phyloP scores from a whole-genome alignment of 2,797 vertebrate species.

The Halcyon chelicuti region DNA sequence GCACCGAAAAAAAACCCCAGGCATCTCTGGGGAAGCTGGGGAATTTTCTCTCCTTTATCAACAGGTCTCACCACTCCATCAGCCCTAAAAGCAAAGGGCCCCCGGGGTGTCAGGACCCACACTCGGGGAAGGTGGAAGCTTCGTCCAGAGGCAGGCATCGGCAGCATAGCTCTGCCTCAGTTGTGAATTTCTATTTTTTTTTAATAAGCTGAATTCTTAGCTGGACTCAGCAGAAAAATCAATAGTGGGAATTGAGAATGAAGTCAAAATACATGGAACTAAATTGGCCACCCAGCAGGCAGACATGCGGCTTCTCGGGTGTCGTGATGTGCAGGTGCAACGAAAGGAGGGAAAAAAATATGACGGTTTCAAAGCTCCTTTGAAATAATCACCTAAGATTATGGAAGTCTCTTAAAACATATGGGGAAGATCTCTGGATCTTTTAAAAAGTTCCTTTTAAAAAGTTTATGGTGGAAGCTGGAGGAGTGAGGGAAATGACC shows the following conservation, averaged over 20 bases:
- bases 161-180: not conserved
- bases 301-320: not conserved
- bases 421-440: not conserved
- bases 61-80: not conserved
- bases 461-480: not conserved
- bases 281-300: not conserved
- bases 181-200: not conserved
- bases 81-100: not conserved
- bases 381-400: not conserved
- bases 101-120: rapidly evolving
- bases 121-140: not conserved
- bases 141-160: rapidly evolving
- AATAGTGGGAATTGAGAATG: constrained; percentile 3
- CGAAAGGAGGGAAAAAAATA: not conserved
- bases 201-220: constrained; percentile 31
- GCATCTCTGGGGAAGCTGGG: rapidly evolving
- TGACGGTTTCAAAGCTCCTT: not conserved
- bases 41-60: not conserved
- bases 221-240: constrained; percentile 17
- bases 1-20: not conserved
- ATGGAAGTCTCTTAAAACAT: not conserved
- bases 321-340: not conserved
- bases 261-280: constrained; percentile 8
- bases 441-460: not conserved
- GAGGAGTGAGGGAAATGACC: not conserved